phyloP scores from a whole-genome alignment of 2,888 invertebrate genomes.

The Idaea dimidiata region DNA sequence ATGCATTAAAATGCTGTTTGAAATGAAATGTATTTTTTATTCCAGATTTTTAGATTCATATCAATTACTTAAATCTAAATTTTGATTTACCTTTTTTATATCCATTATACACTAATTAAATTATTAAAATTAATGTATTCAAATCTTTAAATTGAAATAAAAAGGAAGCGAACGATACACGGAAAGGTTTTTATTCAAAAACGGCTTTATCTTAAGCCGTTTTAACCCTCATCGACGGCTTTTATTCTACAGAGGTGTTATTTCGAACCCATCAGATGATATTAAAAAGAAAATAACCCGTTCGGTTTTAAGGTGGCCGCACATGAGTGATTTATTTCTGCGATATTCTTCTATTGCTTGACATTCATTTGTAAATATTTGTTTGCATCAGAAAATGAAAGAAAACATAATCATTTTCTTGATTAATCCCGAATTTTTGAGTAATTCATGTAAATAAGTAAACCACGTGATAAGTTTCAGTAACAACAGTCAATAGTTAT shows the following conservation, averaged over 20 bases:
- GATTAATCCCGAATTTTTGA: no score
- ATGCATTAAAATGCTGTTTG: no score
- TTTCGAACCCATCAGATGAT: conserved; percentile 66
- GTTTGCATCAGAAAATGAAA: no score
- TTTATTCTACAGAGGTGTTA: conserved; percentile 71
- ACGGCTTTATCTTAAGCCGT: conserved; percentile 77
- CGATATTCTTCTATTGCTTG: background rate
- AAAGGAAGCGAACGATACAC: conserved; percentile 55
- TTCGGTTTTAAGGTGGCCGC: background rate
- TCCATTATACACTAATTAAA: background rate
- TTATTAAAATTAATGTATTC: conserved; percentile 14
- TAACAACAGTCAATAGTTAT: no score
- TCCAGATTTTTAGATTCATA: background rate
- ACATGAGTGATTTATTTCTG: conserved; percentile 32
- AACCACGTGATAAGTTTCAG: no score
- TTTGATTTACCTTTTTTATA: background rate
- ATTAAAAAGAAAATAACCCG: conserved; percentile 26
- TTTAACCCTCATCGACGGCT: conserved; percentile 66
- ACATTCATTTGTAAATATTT: no score
- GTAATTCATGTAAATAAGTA: no score
- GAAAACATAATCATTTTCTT: no score
- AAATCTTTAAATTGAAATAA: conserved; percentile 42
- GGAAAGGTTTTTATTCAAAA: conserved; percentile 74
- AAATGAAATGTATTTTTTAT: no score
- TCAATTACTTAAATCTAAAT: background rate